A percentile compares a stretch with the other conserved stretches of the same genome.
phyloP scores from a whole-genome alignment of 2,888 invertebrate species.

The Lampropteryx suffumata region DNA sequence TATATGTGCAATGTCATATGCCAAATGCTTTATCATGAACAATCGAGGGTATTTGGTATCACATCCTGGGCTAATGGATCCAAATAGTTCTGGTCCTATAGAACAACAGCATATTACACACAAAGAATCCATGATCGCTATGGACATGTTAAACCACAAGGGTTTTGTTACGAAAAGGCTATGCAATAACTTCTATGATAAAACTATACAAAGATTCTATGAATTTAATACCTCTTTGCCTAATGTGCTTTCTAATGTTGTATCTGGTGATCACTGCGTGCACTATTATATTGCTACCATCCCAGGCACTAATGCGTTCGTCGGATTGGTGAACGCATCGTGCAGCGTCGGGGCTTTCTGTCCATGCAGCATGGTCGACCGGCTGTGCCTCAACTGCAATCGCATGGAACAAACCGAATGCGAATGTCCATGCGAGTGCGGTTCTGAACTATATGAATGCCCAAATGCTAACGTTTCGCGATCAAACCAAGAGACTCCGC shows the following conservation, averaged over 20 bases:
- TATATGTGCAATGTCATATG: conserved; percentile 85
- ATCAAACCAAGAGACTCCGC: conserved; percentile 59
- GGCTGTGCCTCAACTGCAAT: conserved; percentile 95
- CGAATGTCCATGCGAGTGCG: conserved; percentile 97
- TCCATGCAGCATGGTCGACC: conserved; percentile 95
- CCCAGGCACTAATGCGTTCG: conserved; percentile 93
- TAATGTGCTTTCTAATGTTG: conserved; percentile 90
- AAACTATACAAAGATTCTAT: conserved; percentile 92
- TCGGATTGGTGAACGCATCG: conserved; percentile 94
- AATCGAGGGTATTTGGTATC: conserved; percentile 94
- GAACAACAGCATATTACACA: conserved; percentile 95
- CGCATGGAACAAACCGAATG: conserved; percentile 97
- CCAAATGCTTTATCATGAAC: conserved; percentile 95
- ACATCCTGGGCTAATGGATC: conserved; percentile 91
- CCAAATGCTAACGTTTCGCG: conserved; percentile 58
- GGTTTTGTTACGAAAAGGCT: conserved; percentile 91
- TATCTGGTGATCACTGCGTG: conserved; percentile 93
- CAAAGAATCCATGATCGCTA: conserved; percentile 94
- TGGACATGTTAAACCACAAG: conserved; percentile 93
- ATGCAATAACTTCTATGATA: conserved; percentile 93
- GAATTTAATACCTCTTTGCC: conserved; percentile 91
- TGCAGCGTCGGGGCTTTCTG: conserved; percentile 94
- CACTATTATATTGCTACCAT: conserved; percentile 92
- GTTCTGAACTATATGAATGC: conserved; percentile 73
- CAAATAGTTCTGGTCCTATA: conserved; percentile 86